Evolutionary conservation across 64 coral and sea anemone species (phyloP).

Genomic region (Stylophora pistillata): DNA sequence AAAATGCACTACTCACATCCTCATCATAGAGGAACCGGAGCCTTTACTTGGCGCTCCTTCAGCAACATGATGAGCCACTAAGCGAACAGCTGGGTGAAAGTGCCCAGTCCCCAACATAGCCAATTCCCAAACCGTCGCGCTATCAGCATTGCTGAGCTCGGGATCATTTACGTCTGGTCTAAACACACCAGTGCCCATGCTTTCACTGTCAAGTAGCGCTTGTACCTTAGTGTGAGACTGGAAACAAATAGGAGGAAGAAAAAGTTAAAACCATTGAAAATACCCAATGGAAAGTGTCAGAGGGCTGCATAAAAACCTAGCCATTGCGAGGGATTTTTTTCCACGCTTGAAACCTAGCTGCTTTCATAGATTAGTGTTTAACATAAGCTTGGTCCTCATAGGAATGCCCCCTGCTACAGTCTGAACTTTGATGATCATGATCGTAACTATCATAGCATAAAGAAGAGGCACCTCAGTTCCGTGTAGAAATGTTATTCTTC

Average conservation of each 20-base stretch:
- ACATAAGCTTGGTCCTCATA: no score
- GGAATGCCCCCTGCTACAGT: no score
- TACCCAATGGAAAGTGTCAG: neutral
- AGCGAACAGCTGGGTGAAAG: conserved; percentile 78
- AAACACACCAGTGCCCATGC: conserved; percentile 79
- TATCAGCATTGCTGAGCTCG: conserved; percentile 86
- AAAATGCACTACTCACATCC: conserved; percentile 49
- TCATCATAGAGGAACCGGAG: conserved; percentile 37
- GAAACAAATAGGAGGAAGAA: neutral
- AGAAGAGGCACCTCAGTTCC: no score
- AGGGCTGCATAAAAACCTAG: no score
- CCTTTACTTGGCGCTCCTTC: conserved; percentile 68
- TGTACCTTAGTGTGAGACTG: conserved; percentile 75
- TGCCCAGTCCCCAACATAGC: conserved; percentile 42
- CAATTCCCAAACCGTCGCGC: conserved; percentile 87
- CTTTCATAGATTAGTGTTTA: no score
- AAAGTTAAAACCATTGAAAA: neutral
- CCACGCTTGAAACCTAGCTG: no score
- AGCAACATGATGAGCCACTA: conserved; percentile 59
- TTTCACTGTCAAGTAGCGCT: conserved; percentile 83
- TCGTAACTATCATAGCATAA: no score
- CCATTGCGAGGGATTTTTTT: no score
- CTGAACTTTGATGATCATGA: no score
- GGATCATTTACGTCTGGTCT: conserved; percentile 92
- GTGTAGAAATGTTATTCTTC: neutral